Conservation (phyloP, 2,113 vertebrate species). For the Ptychochromis oligacanthus region DNA sequence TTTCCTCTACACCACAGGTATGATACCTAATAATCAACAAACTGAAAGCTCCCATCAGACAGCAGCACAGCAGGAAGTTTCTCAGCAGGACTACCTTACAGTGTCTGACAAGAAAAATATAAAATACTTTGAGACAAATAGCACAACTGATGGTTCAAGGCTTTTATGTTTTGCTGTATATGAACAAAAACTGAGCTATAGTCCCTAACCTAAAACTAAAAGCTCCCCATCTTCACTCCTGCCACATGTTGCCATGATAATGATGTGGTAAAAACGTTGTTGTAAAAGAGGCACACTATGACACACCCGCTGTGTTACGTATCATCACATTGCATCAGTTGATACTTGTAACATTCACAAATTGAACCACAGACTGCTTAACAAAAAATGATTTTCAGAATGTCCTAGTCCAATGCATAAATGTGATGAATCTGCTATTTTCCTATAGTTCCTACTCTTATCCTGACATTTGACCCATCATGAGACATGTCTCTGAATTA, state of each 20-base stretch:
- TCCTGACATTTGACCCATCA: not conserved
- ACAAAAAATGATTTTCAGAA: not conserved
- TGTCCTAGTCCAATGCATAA: not conserved
- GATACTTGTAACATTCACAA: not conserved
- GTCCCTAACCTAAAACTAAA: not conserved
- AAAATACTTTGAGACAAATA: constrained; percentile 14
- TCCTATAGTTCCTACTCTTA: not conserved
- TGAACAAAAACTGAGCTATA: not conserved
- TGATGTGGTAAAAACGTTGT: not conserved
- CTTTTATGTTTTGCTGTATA: not conserved
- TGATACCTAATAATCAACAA: constrained; percentile 47
- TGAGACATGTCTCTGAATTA: not conserved
- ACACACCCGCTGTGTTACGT: not conserved
- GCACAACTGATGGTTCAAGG: not conserved
- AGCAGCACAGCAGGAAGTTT: constrained; percentile 21
- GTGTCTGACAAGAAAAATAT: constrained; percentile 18
- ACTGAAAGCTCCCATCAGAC: constrained; percentile 44
- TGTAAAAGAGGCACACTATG: not conserved
- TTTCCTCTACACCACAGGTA: constrained; percentile 24
- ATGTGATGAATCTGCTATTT: not conserved
- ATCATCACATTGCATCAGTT: not conserved
- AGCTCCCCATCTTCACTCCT: not conserved
- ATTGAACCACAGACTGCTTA: not conserved
- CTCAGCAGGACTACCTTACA: constrained; percentile 22
- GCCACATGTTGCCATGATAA: not conserved